These are phyloP conservation scores for Parapsyche elsis DNA, from an alignment of 1,140 invertebrate genomes.

Conservation along the genomic window DNA sequence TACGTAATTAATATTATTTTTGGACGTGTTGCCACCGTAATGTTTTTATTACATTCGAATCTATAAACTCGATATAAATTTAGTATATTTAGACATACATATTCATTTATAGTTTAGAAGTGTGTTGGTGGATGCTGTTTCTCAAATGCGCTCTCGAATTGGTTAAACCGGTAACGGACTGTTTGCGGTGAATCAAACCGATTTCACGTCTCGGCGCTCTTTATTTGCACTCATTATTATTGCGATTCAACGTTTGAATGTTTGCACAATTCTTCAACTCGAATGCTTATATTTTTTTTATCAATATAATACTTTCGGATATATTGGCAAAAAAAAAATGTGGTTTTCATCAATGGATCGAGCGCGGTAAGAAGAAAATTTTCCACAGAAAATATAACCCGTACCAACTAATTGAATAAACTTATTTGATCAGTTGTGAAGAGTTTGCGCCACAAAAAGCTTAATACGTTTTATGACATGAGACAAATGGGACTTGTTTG, in stretches of 20 bases:
- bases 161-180: not conserved
- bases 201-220: constrained; percentile 12
- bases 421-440: constrained; percentile 24
- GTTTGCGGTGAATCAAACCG: constrained; percentile 24
- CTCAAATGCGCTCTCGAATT: too few relatives aligned
- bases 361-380: not conserved
- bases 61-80: too few relatives aligned
- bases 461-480: constrained; percentile 25
- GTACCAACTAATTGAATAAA: constrained; percentile 16
- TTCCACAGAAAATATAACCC: not conserved
- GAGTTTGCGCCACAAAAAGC: constrained; percentile 5
- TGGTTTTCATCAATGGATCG: not conserved
- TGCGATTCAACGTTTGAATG: not conserved
- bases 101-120: too few relatives aligned
- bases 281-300: too few relatives aligned
- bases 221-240: constrained; percentile 19
- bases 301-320: too few relatives aligned
- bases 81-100: too few relatives aligned
- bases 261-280: not conserved
- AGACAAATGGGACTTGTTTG: constrained; percentile 30
- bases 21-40: too few relatives aligned
- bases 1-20: too few relatives aligned
- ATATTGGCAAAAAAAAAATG: not conserved
- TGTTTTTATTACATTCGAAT: too few relatives aligned
- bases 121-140: too few relatives aligned